These are phyloP conservation scores for Aleadryas rufinucha DNA, from an alignment of 2,113 vertebrate species.

Conservation along the genomic window DNA sequence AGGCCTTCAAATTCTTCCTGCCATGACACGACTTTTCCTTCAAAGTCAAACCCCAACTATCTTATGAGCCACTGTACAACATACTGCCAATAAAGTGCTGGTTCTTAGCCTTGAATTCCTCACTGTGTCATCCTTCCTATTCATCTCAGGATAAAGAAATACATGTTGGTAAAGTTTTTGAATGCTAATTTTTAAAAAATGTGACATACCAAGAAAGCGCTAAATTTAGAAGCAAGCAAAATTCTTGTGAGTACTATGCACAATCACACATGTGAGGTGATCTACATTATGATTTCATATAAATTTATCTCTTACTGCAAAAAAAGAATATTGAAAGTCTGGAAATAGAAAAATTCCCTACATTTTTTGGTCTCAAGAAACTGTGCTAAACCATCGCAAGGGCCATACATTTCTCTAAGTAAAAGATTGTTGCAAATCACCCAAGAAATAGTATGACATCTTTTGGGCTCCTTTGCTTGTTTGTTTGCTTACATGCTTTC, in stretches of 20 bases:
- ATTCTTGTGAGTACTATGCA: not conserved
- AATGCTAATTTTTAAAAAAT: not conserved
- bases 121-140: not conserved
- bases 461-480: not conserved
- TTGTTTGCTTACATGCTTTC: not conserved
- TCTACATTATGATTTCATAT: not conserved
- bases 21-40: not conserved
- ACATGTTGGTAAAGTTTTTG: not conserved
- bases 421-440: not conserved
- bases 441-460: not conserved
- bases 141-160: not conserved
- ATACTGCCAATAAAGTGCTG: not conserved
- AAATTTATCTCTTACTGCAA: not conserved
- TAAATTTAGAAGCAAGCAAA: not conserved
- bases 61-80: not conserved
- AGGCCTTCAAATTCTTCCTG: not conserved
- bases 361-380: not conserved
- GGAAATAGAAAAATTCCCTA: not conserved
- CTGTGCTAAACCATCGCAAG: not conserved
- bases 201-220: fast-evolving
- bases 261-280: not conserved
- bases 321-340: not conserved
- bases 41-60: not conserved
- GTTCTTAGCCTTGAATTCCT: not conserved
- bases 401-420: not conserved